Base-by-base conservation (phyloP, 2,888 invertebrate genomes). In the Agrotis clavis region DNA sequence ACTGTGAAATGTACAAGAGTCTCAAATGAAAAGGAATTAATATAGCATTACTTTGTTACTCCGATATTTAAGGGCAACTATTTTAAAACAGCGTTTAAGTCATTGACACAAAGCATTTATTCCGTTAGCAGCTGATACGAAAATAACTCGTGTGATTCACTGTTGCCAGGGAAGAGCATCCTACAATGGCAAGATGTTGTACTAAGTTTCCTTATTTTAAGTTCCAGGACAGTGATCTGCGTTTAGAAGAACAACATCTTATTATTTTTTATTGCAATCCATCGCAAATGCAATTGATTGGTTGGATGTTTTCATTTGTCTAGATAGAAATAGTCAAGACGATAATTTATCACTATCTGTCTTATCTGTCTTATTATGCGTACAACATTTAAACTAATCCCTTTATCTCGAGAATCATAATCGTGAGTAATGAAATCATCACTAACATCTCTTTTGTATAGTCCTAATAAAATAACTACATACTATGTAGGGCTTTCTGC, bases 101-200 rank as follows among this genome's bases (percentile, higher is more conserved):
- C 48, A 21, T 79, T 45, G 53, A 6, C 54, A 65, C 50, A 74
- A 53, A 74, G 74, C n/a, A 59, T 50, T 47, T n/a, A 51, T 74
- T 74, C 50, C 60, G 5, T 74, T 80, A 50, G 21, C 75, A 65
- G 66, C 48, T 68, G 48, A 9, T 54, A 16, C 54, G 50, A 48
- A 80, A 75, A 76, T 80, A 80, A 47, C 75, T 74, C 19, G 35
- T 6, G 18, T 79, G 47, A 65, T 50, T 76, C 66, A 66, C 35
- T 80, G 75, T 74, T 48, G 60, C 60, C 67, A 80, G 6, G 66
- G 48, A 59, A 74, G 66, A 60, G 21, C 45, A 66, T 65, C 45
- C 53, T 11, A 45, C 16, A 73, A 19, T 50, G 41, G 41, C n/a
- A n/a, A 19, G 19, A 18, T 47, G 30, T 48, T 45, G 41, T 7